These are phyloP conservation scores for Campylomormyrus tamandua DNA, from an alignment of 2,113 vertebrate genomes.

Conservation along the genomic window DNA sequence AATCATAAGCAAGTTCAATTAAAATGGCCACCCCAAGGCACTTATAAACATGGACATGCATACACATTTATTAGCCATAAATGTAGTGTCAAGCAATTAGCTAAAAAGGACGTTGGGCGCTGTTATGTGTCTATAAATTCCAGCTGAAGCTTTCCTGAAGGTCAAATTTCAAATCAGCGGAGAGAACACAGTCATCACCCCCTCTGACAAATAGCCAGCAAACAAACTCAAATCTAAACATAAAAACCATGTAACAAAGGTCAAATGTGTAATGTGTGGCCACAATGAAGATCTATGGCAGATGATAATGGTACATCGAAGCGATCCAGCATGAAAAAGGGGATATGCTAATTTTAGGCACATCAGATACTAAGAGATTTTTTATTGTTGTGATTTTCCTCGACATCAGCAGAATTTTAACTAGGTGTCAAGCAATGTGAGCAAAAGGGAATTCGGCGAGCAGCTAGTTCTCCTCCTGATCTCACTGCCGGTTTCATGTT, in stretches of 20 bases:
- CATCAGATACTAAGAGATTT: neutral
- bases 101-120: neutral
- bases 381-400: neutral
- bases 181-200: neutral
- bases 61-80: neutral
- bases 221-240: neutral
- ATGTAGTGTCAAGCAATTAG: neutral
- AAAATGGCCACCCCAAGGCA: neutral
- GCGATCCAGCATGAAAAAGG: neutral
- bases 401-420: neutral
- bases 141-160: neutral
- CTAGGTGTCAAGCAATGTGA: neutral
- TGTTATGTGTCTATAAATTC: neutral
- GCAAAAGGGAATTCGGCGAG: neutral
- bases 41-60: neutral
- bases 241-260: neutral
- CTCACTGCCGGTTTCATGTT: neutral
- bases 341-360: neutral
- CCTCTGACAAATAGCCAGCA: neutral
- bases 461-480: neutral
- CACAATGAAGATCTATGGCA: neutral
- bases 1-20: neutral
- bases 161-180: neutral
- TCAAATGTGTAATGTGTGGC: neutral
- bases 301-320: neutral